Evolutionary conservation across 1,140 invertebrate genomes (phyloP).

Genomic region (Drosophila ananassae): DNA sequence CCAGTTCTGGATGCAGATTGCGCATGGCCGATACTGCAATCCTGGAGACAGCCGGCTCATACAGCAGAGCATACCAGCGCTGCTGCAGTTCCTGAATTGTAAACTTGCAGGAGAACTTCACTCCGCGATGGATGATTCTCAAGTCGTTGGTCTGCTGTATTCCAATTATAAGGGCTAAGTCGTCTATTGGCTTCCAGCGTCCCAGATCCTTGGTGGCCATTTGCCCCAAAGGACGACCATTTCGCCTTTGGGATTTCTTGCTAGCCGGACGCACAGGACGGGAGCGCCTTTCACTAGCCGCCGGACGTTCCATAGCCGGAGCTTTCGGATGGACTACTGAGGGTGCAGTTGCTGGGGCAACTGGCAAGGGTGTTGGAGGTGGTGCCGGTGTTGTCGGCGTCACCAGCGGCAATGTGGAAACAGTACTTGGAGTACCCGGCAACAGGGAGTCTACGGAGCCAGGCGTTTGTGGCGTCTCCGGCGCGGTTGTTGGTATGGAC

Average conservation of each 20-base stretch:
- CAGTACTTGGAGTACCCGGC: constrained; percentile 34
- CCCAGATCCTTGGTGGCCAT: constrained; percentile 93
- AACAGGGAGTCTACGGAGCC: constrained; percentile 63
- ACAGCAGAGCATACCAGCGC: constrained; percentile 97
- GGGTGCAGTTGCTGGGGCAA: constrained; percentile 8
- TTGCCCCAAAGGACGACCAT: constrained; percentile 87
- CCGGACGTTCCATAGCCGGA: constrained; percentile 47
- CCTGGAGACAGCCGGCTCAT: constrained; percentile 94
- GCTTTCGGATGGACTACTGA: constrained; percentile 31
- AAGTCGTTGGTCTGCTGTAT: constrained; percentile 97
- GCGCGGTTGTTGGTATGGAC: constrained; percentile 50
- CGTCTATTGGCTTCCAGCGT: constrained; percentile 98
- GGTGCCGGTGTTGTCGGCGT: constrained; percentile 32
- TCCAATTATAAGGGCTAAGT: constrained; percentile 95
- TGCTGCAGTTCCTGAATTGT: constrained; percentile 97
- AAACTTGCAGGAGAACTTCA: constrained; percentile 98
- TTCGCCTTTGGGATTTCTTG: constrained; percentile 85
- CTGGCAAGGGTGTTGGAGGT: constrained; percentile 33
- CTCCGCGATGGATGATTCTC: constrained; percentile 93
- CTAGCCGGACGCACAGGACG: constrained; percentile 68
- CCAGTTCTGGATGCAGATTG: constrained; percentile 95
- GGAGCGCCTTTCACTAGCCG: constrained; percentile 37
- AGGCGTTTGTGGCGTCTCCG: constrained; percentile 65
- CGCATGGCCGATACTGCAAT: constrained; percentile 96
- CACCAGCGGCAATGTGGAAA: constrained; percentile 23